These are phyloP conservation scores for Drosophila micromelanica DNA, from an alignment of 1,140 invertebrate genomes.

Conservation along the genomic window DNA sequence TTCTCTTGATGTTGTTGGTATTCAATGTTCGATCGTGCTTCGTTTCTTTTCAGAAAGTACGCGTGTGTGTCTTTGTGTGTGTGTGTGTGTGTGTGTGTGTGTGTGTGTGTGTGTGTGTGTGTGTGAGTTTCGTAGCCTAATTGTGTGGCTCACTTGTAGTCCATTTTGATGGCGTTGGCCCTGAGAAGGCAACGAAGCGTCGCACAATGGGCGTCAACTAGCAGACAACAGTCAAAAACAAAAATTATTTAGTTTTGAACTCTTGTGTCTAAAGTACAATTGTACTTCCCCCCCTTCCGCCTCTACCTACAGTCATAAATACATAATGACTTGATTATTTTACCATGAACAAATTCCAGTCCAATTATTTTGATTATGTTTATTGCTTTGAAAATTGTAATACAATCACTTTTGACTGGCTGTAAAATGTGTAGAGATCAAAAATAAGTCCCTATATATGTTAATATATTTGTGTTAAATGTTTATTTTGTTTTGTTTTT, in stretches of 20 bases:
- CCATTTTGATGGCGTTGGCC: conserved; percentile 62
- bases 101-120: conserved; percentile 25
- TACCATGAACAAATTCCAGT: conserved; percentile 17
- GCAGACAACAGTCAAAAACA: conserved; percentile 14
- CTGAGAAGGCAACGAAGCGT: conserved; percentile 57
- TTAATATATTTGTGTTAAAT: neutral
- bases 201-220: conserved; percentile 56
- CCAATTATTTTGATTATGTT: conserved; percentile 29
- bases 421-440: neutral
- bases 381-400: conserved; percentile 8
- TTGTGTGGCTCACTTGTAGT: conserved; percentile 71
- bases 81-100: conserved; percentile 18
- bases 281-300: conserved; percentile 6
- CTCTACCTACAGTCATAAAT: conserved; percentile 4
- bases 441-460: neutral
- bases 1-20: neutral
- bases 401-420: conserved; percentile 4
- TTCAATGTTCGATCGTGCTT: conserved; percentile 48
- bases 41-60: conserved; percentile 28
- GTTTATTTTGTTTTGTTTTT: neutral
- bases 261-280: conserved; percentile 23
- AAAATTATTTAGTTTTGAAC: conserved; percentile 9
- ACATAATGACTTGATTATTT: conserved; percentile 29
- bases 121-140: conserved; percentile 46
- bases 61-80: no score